phyloP scores from a whole-genome alignment of 2,797 vertebrate species.

The Gallinago solitaria region DNA sequence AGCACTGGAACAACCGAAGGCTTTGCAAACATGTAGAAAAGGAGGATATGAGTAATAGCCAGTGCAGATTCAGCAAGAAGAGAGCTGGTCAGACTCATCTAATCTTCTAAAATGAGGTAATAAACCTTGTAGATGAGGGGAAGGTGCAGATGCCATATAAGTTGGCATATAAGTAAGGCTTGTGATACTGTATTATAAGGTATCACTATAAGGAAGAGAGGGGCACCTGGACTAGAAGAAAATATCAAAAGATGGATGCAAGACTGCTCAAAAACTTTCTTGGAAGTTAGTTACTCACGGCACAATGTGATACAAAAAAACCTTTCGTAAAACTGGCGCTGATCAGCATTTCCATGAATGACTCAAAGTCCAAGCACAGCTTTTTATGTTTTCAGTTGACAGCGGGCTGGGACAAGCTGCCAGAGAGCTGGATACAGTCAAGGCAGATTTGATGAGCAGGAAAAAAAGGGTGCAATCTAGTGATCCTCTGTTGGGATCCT shows the following conservation, averaged over 20 bases:
- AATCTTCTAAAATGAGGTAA: not conserved
- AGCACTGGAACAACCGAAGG: not conserved
- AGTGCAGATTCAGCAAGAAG: not conserved
- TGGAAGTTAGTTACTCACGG: not conserved
- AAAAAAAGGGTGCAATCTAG: not conserved
- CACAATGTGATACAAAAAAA: not conserved
- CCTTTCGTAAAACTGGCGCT: not conserved
- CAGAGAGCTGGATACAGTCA: not conserved
- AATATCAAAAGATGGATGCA: not conserved
- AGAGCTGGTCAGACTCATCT: not conserved
- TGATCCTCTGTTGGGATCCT: not conserved
- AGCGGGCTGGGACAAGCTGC: not conserved
- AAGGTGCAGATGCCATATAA: not conserved
- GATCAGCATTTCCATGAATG: not conserved
- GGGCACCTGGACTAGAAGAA: not conserved
- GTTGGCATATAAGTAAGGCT: not conserved
- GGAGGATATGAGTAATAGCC: not conserved
- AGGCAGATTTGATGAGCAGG: not conserved
- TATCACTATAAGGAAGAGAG: not conserved
- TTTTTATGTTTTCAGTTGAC: not conserved
- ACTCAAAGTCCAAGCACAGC: not conserved
- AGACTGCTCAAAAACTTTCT: not conserved
- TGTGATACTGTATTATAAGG: not conserved
- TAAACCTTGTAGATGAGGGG: not conserved
- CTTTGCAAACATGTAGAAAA: not conserved